These are phyloP conservation scores for Reinhardtius hippoglossoides DNA, from an alignment of 2,113 vertebrate species.

Conservation along the genomic window DNA sequence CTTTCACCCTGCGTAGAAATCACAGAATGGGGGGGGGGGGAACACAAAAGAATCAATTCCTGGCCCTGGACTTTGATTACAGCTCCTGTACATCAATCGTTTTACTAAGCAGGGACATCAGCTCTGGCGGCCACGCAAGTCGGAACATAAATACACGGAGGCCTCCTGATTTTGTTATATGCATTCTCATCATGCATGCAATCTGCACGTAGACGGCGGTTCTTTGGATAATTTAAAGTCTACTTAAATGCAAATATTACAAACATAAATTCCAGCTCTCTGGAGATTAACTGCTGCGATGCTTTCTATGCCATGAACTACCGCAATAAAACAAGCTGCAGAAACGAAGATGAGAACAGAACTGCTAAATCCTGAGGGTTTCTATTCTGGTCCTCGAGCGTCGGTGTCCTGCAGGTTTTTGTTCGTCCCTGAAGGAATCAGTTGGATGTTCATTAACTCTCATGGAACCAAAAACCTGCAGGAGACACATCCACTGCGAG, in stretches of 20 bases:
- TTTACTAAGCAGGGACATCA: conserved; percentile 43
- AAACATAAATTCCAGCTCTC: conserved; percentile 25
- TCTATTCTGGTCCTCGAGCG: conserved; percentile 10
- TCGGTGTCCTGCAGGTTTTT: conserved; percentile 41
- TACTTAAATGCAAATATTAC: conserved; percentile 31
- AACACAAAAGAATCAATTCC: conserved; percentile 55
- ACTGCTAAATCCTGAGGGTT: not conserved
- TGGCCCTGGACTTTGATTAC: conserved; percentile 55
- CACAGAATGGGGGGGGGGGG: conserved; percentile 43
- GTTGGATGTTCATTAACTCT: conserved; percentile 51
- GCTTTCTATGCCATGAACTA: not conserved
- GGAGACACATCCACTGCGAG: conserved; percentile 16
- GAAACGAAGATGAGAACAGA: conserved; percentile 2
- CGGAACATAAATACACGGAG: conserved; percentile 45
- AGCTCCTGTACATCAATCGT: conserved; percentile 49
- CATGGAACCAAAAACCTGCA: conserved; percentile 34
- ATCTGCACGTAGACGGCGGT: not conserved
- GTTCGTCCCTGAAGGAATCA: conserved; percentile 25
- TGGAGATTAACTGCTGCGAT: conserved; percentile 12
- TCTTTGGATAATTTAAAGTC: conserved; percentile 13
- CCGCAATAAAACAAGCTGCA: conserved; percentile 29
- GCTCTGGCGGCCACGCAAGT: conserved; percentile 16
- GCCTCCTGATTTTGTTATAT: conserved; percentile 1
- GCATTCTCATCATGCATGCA: conserved; percentile 22
- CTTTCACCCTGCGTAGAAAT: conserved; percentile 41